Percentiles rank a stretch among this genome's conserved stretches.
Conservation (phyloP, 2,113 vertebrate species). For the Vulpes lagopus region DNA sequence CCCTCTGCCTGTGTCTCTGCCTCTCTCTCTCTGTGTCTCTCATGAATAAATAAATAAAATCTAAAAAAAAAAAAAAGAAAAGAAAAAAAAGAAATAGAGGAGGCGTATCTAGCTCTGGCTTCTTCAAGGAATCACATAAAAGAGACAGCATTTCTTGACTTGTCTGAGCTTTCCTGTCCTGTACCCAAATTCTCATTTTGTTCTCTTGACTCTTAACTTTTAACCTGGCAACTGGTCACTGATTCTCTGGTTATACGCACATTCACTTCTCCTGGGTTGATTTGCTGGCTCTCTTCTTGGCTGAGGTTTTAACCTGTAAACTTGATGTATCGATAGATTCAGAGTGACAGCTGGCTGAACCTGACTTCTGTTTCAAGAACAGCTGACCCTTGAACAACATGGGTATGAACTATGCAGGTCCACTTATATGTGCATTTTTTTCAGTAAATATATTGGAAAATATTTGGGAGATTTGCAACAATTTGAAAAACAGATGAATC, state of each 20-base stretch:
- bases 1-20: too few relatives aligned
- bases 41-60: too few relatives aligned
- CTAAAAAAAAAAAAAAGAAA: too few relatives aligned
- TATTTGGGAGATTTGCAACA: neutral
- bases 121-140: neutral
- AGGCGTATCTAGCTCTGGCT: neutral
- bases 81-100: neutral
- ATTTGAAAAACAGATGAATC: neutral
- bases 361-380: neutral
- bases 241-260: neutral
- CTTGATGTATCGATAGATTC: neutral
- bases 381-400: neutral
- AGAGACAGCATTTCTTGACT: neutral
- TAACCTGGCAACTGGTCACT: neutral
- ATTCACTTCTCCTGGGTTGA: neutral
- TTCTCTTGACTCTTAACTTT: neutral
- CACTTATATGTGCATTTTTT: neutral
- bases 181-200: neutral
- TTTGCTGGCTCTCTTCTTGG: neutral
- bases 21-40: too few relatives aligned
- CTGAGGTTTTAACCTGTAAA: neutral
- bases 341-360: neutral
- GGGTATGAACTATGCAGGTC: neutral
- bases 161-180: neutral
- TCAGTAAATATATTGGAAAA: neutral